Base-by-base conservation (phyloP, 2,888 invertebrate genomes). In the Caenorhabditis sinica region DNA sequence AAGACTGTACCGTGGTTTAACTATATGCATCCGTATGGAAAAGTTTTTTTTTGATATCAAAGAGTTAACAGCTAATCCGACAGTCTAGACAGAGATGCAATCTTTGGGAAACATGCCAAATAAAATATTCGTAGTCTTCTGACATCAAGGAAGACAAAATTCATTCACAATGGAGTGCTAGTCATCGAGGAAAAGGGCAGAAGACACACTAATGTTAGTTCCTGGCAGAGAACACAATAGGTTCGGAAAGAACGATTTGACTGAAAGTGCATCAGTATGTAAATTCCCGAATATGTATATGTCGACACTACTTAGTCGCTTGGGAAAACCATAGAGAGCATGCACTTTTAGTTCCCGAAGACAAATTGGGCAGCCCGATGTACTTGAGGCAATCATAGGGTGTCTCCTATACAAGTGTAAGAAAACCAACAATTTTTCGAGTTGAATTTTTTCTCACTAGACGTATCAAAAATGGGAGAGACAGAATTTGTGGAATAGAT, bases 211-310 rank as follows among this genome's bases (percentile, higher is more conserved):
- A 5, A 45, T 45, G 3, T 49, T 49, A 20, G 49, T 49, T 20
- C 8, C 20, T 49, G n/a, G 20, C 49, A 49, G 49, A 49, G 20
- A 49, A 49, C 49, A 49, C n/a, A 49, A 36, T 36, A 4, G 4
- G 33, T 36, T 36, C 33, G 11, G 45, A 49, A 20, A 20, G 20
- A 49, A 49, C 49, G 11, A 49, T 2, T 20, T 49, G 20, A 8
- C 49, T 49, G 49, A 49, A 49, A 49, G 49, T 49, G 20, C 49
- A 49, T 49, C n/a, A 49, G 11, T 49, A 49, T 49, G 49, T 49
- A 49, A 49, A 49, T 49, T n/a, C 49, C 49, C n/a, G 20, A 49
- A 49, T 49, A 49, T 49, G 49, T 49, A 49, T 49, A 49, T 49
- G 49, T 49, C 49, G 20, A 1, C 49, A 49, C 49, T 4, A 49